Conservation (phyloP, 2,113 vertebrate genomes). For the Ceyx melanurus region DNA sequence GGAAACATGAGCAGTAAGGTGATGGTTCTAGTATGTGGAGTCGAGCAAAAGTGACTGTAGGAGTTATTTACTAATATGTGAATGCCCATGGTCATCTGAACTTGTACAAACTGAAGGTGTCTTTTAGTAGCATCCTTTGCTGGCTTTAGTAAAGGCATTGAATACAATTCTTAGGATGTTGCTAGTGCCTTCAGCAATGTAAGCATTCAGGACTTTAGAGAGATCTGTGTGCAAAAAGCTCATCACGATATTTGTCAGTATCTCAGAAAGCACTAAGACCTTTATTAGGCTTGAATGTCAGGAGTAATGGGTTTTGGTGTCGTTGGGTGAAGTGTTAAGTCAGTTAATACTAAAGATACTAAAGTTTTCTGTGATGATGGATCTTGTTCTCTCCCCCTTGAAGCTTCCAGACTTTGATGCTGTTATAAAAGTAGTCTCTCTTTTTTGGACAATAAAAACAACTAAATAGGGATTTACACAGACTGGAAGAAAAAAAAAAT, state of each 20-base stretch:
- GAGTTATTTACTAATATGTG: neutral
- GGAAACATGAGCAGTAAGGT: neutral
- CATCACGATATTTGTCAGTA: neutral
- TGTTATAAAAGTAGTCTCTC: neutral
- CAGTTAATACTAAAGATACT: neutral
- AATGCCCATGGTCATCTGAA: neutral
- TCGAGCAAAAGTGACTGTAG: neutral
- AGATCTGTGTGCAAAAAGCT: neutral
- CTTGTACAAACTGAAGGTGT: neutral
- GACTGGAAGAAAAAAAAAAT: too few species aligned
- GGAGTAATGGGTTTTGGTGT: neutral
- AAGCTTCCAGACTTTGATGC: neutral
- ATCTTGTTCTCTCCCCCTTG: neutral
- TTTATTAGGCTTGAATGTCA: neutral
- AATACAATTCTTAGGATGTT: fast-evolving
- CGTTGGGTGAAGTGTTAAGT: neutral
- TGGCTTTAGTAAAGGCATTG: neutral
- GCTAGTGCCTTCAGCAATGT: neutral
- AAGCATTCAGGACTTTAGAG: neutral
- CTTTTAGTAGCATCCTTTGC: neutral
- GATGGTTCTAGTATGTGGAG: neutral
- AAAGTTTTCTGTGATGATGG: neutral
- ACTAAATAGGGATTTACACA: neutral
- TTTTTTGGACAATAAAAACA: neutral
- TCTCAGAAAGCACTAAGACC: neutral